Base-by-base conservation (phyloP, 2,113 vertebrate species). In the Thunnus maccoyii region DNA sequence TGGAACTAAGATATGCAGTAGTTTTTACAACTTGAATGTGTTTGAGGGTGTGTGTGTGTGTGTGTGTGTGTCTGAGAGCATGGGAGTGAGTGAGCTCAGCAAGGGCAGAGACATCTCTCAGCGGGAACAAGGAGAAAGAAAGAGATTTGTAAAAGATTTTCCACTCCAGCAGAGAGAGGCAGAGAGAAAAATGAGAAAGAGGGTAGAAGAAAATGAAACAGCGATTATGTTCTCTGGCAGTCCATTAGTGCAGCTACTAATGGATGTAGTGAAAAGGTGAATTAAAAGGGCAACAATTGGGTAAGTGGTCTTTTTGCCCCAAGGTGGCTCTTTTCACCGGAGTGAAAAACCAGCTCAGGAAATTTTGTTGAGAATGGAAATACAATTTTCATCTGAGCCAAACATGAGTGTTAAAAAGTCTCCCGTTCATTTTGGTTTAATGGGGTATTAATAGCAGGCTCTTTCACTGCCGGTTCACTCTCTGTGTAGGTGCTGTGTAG, bases 1-100 rank as follows among this genome's bases (percentile, higher is more conserved):
- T 90, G 82, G 84, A 94, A 94, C 91, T 48, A 91, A 92, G 52
- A 86, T 91, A 91, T 93, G 90, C 86, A 75, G 13, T 14, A n/a
- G 76, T 46, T 80, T 75, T 46, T 65, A 14, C 76, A 47, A 25
- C 61, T 14, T 77, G 56, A 27, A 7, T 27, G 27, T 57, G 73
- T 66, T 12, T 14, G 27, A 62, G 72, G 66, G 47, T 60, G 63
- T 36, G 44, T n/a, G 60, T 57, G 55, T 63, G 61, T 58, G 64
- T 30, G 47, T 22, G 64, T 17, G 61, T 36, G 22, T 57, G 73
- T 66, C 12, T 14, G 44, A 47, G 77, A 12, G 64, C 13, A 48
- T 12, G 56, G 48, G 63, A 27, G 52, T n/a, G 77, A 46, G 61
- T 83, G 50, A 81, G 69, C 60, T 52, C 52, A 10, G 36, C 15